A percentile compares a stretch with the other conserved stretches of the same genome.
These are phyloP conservation scores for Drosophila leonis DNA, from an alignment of 2,888 invertebrate species.

Conservation along the genomic window DNA sequence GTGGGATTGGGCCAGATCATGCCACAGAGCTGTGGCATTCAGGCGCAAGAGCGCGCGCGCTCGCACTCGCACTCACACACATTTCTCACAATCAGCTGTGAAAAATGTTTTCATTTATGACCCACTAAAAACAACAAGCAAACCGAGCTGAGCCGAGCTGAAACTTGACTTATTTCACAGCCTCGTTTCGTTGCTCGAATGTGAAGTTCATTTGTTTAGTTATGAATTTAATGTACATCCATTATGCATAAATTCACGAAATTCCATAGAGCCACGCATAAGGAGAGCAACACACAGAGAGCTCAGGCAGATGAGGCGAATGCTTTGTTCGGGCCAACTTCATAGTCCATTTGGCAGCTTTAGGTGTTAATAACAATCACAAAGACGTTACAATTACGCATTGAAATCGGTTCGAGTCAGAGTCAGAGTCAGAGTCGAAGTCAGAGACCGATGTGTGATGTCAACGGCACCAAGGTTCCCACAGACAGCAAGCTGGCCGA, in stretches of 20 bases:
- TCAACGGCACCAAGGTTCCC: constrained; percentile 72
- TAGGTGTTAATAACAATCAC: constrained; percentile 80
- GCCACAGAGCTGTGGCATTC: constrained; percentile 68
- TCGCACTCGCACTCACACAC: constrained; percentile 21
- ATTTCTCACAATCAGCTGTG: constrained; percentile 83
- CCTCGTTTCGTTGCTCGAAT: constrained; percentile 22
- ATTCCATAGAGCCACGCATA: constrained; percentile 50
- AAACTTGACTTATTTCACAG: constrained; percentile 52
- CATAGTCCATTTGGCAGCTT: constrained; percentile 80
- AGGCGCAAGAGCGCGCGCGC: constrained; percentile 14
- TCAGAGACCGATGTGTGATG: constrained; percentile 67
- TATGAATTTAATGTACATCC: constrained; percentile 78
- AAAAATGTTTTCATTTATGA: constrained; percentile 81
- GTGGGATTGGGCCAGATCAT: constrained; percentile 4
- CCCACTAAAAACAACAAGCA: constrained; percentile 69
- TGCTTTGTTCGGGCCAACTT: constrained; percentile 69
- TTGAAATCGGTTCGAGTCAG: constrained; percentile 71
- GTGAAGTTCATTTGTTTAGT: constrained; percentile 43
- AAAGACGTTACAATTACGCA: constrained; percentile 83
- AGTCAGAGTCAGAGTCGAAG: background rate
- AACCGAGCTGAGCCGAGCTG: constrained; percentile 27
- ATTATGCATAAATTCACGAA: constrained; percentile 83
- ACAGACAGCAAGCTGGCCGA: constrained; percentile 42
- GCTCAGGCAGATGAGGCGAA: constrained; percentile 54
- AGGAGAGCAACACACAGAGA: constrained; percentile 26